phyloP scores from a whole-genome alignment of 2,113 vertebrate species.

The Bostrychus sinensis region DNA sequence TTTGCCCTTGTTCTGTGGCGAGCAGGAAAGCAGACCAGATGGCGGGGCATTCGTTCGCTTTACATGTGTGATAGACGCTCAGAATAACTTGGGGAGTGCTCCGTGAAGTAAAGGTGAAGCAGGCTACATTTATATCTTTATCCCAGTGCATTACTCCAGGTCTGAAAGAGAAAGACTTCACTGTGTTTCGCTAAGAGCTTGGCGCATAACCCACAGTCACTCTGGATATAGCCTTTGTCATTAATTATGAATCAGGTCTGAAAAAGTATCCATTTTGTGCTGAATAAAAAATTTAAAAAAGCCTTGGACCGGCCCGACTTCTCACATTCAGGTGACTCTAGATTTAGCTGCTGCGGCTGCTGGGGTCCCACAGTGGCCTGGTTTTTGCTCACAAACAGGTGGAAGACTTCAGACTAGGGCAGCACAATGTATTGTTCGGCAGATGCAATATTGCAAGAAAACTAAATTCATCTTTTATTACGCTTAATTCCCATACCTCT shows the following conservation, averaged over 20 bases:
- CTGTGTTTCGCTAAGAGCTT: slow-evolving; percentile 46
- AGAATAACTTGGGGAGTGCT: slow-evolving; percentile 44
- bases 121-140: slow-evolving; percentile 31
- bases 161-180: slow-evolving; percentile 42
- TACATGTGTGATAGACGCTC: slow-evolving; percentile 22
- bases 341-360: slow-evolving; percentile 3
- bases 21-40: slow-evolving; percentile 44
- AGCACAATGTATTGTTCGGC: no score
- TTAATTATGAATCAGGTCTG: slow-evolving; percentile 63
- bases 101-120: slow-evolving; percentile 27
- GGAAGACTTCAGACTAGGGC: background rate
- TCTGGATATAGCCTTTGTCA: slow-evolving; percentile 39
- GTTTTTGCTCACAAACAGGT: no score
- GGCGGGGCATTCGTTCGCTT: slow-evolving; percentile 27
- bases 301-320: slow-evolving; percentile 2
- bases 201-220: slow-evolving; percentile 48
- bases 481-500: no score
- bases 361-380: background rate
- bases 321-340: slow-evolving; percentile 20
- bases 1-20: slow-evolving; percentile 21
- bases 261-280: slow-evolving; percentile 51
- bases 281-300: slow-evolving; percentile 49
- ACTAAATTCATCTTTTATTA: no score
- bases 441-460: no score
- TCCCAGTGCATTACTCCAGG: slow-evolving; percentile 43